phyloP scores from a whole-genome alignment of 1,140 invertebrate species.

The Panagrolaimus sp. region DNA sequence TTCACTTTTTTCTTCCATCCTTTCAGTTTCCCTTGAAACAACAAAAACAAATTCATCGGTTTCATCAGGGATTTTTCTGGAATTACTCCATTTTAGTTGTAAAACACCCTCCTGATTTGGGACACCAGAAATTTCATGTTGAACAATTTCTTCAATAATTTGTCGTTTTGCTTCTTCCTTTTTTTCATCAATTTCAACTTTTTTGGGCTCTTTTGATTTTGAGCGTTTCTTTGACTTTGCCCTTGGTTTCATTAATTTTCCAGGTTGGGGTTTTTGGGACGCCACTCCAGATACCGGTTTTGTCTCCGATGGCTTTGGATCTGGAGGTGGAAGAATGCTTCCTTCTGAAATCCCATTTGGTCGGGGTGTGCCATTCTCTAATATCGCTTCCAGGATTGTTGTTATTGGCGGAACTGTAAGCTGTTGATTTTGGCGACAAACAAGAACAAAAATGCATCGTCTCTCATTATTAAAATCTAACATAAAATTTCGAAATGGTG shows the following conservation, averaged over 20 bases:
- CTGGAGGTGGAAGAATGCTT: neutral
- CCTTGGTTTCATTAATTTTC: neutral
- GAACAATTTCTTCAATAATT: slow-evolving; percentile 12
- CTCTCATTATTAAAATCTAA: slow-evolving; percentile 5
- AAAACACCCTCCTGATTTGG: neutral
- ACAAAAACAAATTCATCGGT: slow-evolving; percentile 8
- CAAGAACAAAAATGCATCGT: neutral
- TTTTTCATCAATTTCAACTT: neutral
- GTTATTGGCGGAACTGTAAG: neutral
- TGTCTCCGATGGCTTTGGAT: neutral
- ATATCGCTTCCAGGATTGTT: neutral
- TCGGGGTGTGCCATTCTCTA: too few species aligned
- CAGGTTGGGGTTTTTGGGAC: neutral
- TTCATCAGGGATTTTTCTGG: neutral
- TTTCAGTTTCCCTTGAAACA: neutral
- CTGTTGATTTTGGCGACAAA: neutral
- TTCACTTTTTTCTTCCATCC: neutral
- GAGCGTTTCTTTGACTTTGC: neutral
- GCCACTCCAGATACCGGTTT: neutral
- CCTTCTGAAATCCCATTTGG: too few species aligned
- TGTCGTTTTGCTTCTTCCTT: neutral
- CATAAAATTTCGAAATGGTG: neutral
- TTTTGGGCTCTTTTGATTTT: neutral
- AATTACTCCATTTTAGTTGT: neutral
- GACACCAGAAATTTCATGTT: neutral